Evolutionary conservation across 2,888 invertebrate genomes (phyloP).

Genomic region (Eupeodes latifasciatus): DNA sequence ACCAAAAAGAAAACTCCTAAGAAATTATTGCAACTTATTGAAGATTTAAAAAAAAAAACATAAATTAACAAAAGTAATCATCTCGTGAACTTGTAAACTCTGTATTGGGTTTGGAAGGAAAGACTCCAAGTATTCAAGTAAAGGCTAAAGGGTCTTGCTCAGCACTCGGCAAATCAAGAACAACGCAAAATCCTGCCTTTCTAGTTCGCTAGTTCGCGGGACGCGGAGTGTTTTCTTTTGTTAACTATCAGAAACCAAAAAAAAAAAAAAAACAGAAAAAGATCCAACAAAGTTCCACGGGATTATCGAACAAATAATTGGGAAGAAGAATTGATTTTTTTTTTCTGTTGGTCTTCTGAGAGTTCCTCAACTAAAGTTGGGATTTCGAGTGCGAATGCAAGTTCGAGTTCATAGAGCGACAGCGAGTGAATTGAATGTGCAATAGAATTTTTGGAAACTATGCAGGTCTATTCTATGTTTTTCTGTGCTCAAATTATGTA

Average conservation of each 20-base stretch:
- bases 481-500: conserved; percentile 9
- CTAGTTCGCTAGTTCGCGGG: background rate
- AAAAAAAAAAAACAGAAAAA: background rate
- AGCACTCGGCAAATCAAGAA: background rate
- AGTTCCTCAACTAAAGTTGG: background rate
- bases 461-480: conserved; percentile 59
- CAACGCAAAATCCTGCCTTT: conserved; percentile 1
- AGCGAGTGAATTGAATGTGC: conserved; percentile 39
- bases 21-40: background rate
- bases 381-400: conserved; percentile 10
- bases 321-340: conserved; percentile 71
- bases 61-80: background rate
- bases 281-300: conserved; percentile 28
- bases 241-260: conserved; percentile 35
- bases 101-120: background rate
- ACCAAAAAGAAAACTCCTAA: background rate
- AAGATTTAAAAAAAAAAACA: conserved; percentile 17
- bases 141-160: background rate
- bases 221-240: conserved; percentile 44
- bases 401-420: too few relatives aligned
- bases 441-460: conserved; percentile 35
- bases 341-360: conserved; percentile 28
- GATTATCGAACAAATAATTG: conserved; percentile 69
- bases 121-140: background rate
- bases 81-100: background rate